Percentiles rank a stretch among this genome's conserved stretches.
These are phyloP conservation scores for Drosophila paulistorum DNA, from an alignment of 1,140 invertebrate genomes.

Conservation along the genomic window DNA sequence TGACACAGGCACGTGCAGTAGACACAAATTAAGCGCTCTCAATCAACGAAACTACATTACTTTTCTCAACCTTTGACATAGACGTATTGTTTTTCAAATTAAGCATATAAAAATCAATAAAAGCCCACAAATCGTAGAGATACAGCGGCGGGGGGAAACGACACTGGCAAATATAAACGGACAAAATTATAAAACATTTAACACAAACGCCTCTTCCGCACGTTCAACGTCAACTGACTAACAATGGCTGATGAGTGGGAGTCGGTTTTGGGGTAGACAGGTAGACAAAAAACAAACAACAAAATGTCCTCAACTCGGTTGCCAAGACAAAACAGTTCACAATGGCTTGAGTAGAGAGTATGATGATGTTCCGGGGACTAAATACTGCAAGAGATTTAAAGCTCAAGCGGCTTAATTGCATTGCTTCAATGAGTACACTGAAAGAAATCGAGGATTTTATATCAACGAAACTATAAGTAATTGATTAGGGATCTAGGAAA, in stretches of 20 bases:
- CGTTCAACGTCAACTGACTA: slow-evolving; percentile 64
- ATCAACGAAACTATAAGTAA: too few species aligned
- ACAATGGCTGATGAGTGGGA: slow-evolving; percentile 59
- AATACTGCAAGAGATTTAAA: slow-evolving; percentile 7
- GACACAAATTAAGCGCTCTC: slow-evolving; percentile 44
- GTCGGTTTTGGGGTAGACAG: slow-evolving; percentile 47
- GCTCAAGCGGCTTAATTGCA: slow-evolving; percentile 15
- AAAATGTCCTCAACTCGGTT: slow-evolving; percentile 26
- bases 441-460: neutral
- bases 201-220: slow-evolving; percentile 69
- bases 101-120: slow-evolving; percentile 37
- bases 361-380: neutral
- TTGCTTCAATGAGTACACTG: neutral
- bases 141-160: neutral
- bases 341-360: neutral
- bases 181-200: slow-evolving; percentile 43
- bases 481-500: too few species aligned
- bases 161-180: neutral
- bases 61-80: slow-evolving; percentile 23
- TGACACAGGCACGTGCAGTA: slow-evolving; percentile 65
- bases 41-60: slow-evolving; percentile 32
- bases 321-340: slow-evolving; percentile 26
- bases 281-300: slow-evolving; percentile 3
- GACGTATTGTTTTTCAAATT: slow-evolving; percentile 20
- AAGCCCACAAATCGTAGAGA: neutral